Evolutionary conservation across 1,140 invertebrate genomes (phyloP).

Genomic region (Aphelinus certus): DNA sequence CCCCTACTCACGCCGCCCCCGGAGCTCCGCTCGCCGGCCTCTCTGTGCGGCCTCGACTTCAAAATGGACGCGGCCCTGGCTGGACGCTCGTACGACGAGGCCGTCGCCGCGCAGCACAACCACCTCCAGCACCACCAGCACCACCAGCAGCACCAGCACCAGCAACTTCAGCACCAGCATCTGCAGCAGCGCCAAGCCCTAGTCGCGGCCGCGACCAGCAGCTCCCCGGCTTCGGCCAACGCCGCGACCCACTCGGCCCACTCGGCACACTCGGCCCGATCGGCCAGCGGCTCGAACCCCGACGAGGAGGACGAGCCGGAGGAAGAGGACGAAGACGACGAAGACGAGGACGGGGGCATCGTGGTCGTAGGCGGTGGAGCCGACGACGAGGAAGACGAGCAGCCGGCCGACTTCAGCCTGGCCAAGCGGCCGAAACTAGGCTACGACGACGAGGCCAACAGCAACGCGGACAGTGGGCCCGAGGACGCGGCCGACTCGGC

Average conservation of each 20-base stretch:
- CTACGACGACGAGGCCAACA: conserved; percentile 73
- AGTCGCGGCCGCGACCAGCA: conserved; percentile 70
- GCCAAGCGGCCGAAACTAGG: conserved; percentile 72
- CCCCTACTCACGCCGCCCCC: conserved; percentile 78
- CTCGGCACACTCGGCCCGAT: conserved; percentile 32
- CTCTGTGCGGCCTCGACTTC: conserved; percentile 72
- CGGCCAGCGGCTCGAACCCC: conserved; percentile 44
- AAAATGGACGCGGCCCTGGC: conserved; percentile 67
- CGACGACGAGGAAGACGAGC: conserved; percentile 75
- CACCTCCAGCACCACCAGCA: conserved; percentile 64
- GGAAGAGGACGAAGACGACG: conserved; percentile 68
- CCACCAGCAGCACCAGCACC: not conserved
- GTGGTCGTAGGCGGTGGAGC: conserved; percentile 47
- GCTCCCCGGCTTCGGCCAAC: conserved; percentile 23
- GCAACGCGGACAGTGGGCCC: conserved; percentile 75
- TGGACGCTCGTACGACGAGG: conserved; percentile 56
- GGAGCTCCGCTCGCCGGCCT: conserved; percentile 73
- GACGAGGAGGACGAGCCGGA: conserved; percentile 57
- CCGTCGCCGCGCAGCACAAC: conserved; percentile 55
- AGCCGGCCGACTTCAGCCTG: conserved; percentile 75
- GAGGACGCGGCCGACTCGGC: conserved; percentile 73
- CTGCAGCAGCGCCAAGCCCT: conserved; percentile 67
- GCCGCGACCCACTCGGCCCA: conserved; percentile 7
- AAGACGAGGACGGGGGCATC: conserved; percentile 68
- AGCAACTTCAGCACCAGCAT: not conserved